Percentiles rank a stretch among this genome's conserved stretches.
Conservation (phyloP, 2,113 vertebrate species). For the Prionailurus bengalensis region DNA sequence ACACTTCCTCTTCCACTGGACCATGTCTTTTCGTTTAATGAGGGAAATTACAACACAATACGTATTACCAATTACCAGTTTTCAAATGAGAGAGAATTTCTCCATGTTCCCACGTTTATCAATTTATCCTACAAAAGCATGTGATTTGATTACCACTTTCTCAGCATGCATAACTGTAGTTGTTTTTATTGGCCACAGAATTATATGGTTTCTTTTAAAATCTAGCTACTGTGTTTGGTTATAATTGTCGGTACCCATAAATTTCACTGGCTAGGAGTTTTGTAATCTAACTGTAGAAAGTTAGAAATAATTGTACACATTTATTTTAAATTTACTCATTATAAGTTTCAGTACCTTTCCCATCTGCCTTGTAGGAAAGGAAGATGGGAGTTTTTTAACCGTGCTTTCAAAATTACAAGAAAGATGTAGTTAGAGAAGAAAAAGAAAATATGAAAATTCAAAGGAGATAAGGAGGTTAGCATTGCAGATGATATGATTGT, state of each 20-base stretch:
- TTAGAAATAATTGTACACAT: constrained; percentile 46
- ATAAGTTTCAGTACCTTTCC: constrained; percentile 45
- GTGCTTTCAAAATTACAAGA: constrained; percentile 7
- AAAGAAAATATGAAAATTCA: constrained; percentile 9
- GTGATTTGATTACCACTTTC: neutral
- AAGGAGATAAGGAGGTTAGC: neutral
- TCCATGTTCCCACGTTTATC: neutral
- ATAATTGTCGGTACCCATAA: neutral
- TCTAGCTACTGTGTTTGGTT: neutral
- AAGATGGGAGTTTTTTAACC: neutral
- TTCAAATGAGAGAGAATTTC: neutral
- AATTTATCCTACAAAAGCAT: neutral
- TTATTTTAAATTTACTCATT: constrained; percentile 14
- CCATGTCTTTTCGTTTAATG: neutral
- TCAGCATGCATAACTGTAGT: neutral
- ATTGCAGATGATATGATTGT: neutral
- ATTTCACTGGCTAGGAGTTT: constrained; percentile 23
- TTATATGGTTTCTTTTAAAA: constrained; percentile 37
- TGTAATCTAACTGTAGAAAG: neutral
- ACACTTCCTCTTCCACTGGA: neutral
- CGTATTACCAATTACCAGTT: neutral
- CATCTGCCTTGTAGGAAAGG: constrained; percentile 47
- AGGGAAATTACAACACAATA: neutral
- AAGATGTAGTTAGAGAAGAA: neutral
- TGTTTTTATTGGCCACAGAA: neutral